Percentiles rank a stretch among this genome's conserved stretches.
Evolutionary conservation across 2,888 invertebrate genomes (phyloP).

Genomic region (Tinea trinotella): DNA sequence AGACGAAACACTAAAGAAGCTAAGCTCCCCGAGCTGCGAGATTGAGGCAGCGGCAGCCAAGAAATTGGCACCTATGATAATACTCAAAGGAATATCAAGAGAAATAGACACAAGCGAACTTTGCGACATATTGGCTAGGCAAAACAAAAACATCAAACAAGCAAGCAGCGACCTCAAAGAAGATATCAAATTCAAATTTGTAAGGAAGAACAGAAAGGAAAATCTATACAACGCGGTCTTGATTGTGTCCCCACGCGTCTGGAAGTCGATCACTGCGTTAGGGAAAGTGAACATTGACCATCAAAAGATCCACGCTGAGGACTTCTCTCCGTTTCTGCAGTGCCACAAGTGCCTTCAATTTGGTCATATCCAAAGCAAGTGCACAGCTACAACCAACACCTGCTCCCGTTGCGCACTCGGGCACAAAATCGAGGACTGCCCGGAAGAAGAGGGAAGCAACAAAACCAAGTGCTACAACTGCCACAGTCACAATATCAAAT

Average conservation of each 20-base stretch:
- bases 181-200: background rate
- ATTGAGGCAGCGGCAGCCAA: conserved; percentile 19
- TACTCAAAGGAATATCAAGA: conserved; percentile 19
- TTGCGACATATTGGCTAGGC: background rate
- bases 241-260: conserved; percentile 1
- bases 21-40: fast-evolving
- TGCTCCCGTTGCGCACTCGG: no score
- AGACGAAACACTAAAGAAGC: background rate
- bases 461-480: conserved; percentile 23
- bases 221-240: conserved; percentile 16
- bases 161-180: background rate
- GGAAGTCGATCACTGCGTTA: background rate
- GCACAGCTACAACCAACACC: conserved; percentile 14
- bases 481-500: background rate
- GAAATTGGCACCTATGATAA: conserved; percentile 21
- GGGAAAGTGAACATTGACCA: conserved; percentile 21
- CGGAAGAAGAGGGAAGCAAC: background rate
- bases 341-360: conserved; percentile 24
- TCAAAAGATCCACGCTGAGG: conserved; percentile 19
- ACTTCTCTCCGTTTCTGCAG: conserved; percentile 23
- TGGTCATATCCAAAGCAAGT: conserved; percentile 22
- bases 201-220: background rate
- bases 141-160: background rate
- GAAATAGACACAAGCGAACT: conserved; percentile 15
- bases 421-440: no score